Evolutionary conservation across 2,888 invertebrate species (phyloP).

Genomic region (Germaria angustata): DNA sequence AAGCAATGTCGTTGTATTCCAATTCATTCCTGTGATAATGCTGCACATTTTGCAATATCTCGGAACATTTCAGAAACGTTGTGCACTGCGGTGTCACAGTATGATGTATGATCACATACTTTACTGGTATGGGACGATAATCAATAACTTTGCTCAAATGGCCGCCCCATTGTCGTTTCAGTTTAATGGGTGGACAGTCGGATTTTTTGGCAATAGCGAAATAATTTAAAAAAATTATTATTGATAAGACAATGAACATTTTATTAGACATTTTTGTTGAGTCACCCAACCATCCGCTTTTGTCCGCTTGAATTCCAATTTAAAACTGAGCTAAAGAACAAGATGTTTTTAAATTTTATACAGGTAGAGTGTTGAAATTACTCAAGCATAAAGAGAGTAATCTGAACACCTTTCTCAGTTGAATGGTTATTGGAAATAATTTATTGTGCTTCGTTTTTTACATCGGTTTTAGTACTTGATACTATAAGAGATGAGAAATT

Average conservation of each 20-base stretch:
- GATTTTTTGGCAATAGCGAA: neutral
- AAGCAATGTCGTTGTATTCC: conserved; percentile 82
- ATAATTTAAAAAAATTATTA: neutral
- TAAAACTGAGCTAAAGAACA: conserved; percentile 13
- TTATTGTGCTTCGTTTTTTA: too few species aligned
- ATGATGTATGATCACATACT: conserved; percentile 83
- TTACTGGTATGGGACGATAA: conserved; percentile 83
- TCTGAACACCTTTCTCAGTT: too few species aligned
- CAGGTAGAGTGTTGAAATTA: too few species aligned
- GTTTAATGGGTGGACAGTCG: conserved; percentile 82
- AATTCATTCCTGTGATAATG: conserved; percentile 81
- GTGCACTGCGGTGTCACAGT: conserved; percentile 81
- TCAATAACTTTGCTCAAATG: conserved; percentile 80
- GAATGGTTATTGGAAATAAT: too few species aligned
- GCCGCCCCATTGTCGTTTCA: conserved; percentile 84
- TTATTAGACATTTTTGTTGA: conserved; percentile 22
- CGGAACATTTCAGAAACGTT: conserved; percentile 80
- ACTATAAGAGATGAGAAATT: too few species aligned
- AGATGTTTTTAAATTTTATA: neutral
- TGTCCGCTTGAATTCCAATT: neutral
- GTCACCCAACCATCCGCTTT: neutral
- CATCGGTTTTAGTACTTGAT: too few species aligned
- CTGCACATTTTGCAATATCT: conserved; percentile 81
- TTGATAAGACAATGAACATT: neutral
- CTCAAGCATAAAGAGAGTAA: too few species aligned